A percentile compares a stretch with the other conserved stretches of the same genome.
phyloP scores from a whole-genome alignment of 2,113 vertebrate species.

The Notiomystis cincta region DNA sequence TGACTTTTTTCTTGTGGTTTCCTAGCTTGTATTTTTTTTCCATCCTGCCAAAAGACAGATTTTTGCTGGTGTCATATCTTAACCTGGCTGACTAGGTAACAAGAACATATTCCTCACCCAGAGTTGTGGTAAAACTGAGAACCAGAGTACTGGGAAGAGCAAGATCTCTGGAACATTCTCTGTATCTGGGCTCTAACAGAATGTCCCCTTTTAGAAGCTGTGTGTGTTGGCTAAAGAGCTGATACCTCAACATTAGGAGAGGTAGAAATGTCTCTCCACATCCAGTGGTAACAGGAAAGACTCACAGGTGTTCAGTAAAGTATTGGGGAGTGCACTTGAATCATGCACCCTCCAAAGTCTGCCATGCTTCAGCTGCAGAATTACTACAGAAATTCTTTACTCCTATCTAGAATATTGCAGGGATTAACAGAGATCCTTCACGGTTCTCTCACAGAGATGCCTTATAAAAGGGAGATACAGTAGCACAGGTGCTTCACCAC shows the following conservation, averaged over 20 bases:
- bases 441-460: not conserved
- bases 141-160: not conserved
- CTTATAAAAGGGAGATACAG: not conserved
- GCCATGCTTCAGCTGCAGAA: not conserved
- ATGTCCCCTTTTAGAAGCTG: fast-evolving
- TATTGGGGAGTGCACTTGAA: not conserved
- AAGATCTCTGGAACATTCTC: not conserved
- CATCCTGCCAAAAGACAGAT: not conserved
- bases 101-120: not conserved
- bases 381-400: not conserved
- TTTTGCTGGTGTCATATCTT: not conserved
- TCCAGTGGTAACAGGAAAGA: not conserved
- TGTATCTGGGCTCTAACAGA: not conserved
- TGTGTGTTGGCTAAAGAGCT: not conserved
- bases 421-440: not conserved
- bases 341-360: not conserved
- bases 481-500: not conserved
- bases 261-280: not conserved
- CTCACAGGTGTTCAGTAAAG: not conserved
- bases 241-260: not conserved
- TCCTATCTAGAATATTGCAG: not conserved
- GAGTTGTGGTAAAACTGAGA: not conserved
- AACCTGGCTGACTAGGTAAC: not conserved
- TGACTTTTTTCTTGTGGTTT: not conserved
- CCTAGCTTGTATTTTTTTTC: not conserved